A percentile compares a stretch with the other conserved stretches of the same genome.
Evolutionary conservation across 2,797 vertebrate genomes (phyloP).

Genomic region (Myotis planiceps): DNA sequence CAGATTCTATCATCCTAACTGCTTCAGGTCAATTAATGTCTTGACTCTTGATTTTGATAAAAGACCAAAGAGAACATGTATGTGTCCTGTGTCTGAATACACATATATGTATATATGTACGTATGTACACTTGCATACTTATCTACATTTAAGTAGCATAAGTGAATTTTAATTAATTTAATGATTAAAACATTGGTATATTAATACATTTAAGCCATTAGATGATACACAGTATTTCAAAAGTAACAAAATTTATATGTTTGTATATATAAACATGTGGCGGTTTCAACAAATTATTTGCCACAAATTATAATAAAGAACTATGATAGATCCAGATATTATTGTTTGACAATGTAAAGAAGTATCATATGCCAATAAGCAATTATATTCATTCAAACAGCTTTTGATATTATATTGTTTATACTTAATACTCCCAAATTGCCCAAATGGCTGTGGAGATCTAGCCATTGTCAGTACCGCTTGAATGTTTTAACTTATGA

Average conservation of each 20-base stretch:
- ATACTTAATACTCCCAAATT: neutral
- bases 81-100: neutral
- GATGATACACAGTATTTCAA: neutral
- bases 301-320: neutral
- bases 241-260: neutral
- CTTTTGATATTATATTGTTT: neutral
- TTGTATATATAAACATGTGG: neutral
- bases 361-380: neutral
- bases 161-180: slow-evolving; percentile 7
- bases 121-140: accelerated
- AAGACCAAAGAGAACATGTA: neutral
- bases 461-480: neutral
- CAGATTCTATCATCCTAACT: neutral
- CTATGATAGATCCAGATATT: neutral
- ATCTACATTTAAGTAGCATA: neutral
- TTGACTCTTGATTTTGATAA: neutral
- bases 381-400: neutral
- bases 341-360: neutral
- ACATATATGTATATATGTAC: too few species aligned
- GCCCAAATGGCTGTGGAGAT: neutral
- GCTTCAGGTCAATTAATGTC: neutral
- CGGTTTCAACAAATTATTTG: neutral
- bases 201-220: neutral
- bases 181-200: neutral
- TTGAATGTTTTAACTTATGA: neutral